A percentile compares a stretch with the other conserved stretches of the same genome.
These are phyloP conservation scores for Macrotis lagotis DNA, from an alignment of 2,113 vertebrate species.

Conservation along the genomic window DNA sequence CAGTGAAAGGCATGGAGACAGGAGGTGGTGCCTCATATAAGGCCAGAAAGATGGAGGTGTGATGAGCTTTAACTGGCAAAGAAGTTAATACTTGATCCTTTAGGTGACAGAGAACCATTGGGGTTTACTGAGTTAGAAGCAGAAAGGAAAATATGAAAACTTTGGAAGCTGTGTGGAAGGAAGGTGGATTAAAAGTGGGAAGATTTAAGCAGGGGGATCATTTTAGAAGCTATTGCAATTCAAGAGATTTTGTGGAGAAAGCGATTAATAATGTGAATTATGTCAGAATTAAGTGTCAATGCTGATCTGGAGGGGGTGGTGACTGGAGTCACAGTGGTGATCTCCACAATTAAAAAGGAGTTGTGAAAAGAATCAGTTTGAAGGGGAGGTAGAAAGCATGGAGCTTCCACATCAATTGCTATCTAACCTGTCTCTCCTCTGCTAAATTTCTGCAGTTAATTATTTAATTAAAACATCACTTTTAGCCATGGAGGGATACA, in stretches of 20 bases:
- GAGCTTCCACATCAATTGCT: too few species aligned
- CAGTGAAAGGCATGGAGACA: too few species aligned
- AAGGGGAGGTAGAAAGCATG: not conserved
- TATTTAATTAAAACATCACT: too few species aligned
- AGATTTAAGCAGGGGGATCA: not conserved
- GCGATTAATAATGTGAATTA: not conserved
- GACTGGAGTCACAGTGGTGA: not conserved
- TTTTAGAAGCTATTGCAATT: not conserved
- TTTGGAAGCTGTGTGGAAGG: not conserved
- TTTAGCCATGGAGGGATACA: too few species aligned
- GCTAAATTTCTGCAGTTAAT: too few species aligned
- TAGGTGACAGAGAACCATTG: not conserved
- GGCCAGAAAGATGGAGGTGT: not conserved
- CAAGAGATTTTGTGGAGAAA: not conserved
- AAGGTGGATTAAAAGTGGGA: not conserved
- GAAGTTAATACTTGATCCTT: not conserved
- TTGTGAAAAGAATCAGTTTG: not conserved
- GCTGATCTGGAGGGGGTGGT: not conserved
- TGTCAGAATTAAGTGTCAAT: not conserved
- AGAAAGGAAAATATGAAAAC: not conserved
- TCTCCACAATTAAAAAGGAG: not conserved
- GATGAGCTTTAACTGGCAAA: not conserved
- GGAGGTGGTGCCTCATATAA: not conserved
- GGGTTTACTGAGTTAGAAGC: not conserved
- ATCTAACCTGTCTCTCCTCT: too few species aligned